Evolutionary conservation across 1,140 invertebrate genomes (phyloP).

Genomic region (Pseudomyrmex concolor): DNA sequence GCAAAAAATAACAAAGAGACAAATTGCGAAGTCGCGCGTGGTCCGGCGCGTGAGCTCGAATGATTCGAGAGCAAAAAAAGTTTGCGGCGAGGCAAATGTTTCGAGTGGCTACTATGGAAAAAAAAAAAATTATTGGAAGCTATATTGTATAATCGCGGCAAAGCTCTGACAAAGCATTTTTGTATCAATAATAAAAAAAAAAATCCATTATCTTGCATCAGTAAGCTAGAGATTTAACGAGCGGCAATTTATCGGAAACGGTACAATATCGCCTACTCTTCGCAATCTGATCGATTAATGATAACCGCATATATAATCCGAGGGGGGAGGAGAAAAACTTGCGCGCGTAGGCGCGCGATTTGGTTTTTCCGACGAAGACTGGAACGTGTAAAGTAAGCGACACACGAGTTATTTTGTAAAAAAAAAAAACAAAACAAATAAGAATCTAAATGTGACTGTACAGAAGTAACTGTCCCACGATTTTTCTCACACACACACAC

Average conservation of each 20-base stretch:
- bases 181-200: background rate
- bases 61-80: no score
- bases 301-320: background rate
- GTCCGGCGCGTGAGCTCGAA: no score
- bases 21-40: no score
- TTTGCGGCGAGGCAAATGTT: no score
- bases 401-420: conserved; percentile 62
- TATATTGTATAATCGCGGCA: no score
- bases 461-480: conserved; percentile 39
- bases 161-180: no score
- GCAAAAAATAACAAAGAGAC: no score
- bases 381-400: conserved; percentile 36
- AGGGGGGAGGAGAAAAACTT: background rate
- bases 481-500: no score
- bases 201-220: background rate
- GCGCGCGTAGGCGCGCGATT: background rate
- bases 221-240: conserved; percentile 18
- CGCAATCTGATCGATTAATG: background rate
- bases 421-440: conserved; percentile 8
- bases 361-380: conserved; percentile 49
- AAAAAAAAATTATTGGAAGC: no score
- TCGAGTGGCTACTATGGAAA: no score
- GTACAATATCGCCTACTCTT: background rate
- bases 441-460: conserved; percentile 59
- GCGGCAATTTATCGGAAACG: background rate